These are phyloP conservation scores for Plodia interpunctella DNA, from an alignment of 1,140 invertebrate genomes.

Conservation along the genomic window DNA sequence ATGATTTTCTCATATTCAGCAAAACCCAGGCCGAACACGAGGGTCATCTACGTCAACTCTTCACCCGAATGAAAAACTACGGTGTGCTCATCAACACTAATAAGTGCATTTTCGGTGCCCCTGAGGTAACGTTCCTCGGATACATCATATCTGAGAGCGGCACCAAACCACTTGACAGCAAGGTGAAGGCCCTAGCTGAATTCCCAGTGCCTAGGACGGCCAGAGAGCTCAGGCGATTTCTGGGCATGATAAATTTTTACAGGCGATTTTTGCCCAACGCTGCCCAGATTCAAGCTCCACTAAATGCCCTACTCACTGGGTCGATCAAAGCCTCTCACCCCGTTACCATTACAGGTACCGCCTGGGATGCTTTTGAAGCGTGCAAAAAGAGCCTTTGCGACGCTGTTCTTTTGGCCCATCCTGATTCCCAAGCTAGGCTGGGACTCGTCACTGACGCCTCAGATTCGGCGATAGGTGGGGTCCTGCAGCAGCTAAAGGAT, in stretches of 20 bases:
- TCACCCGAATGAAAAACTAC: not conserved
- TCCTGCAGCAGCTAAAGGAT: no score
- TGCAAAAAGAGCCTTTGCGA: no score
- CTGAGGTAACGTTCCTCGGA: constrained; percentile 5
- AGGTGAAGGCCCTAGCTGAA: constrained; percentile 2
- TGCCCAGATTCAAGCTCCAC: no score
- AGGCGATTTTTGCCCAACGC: no score
- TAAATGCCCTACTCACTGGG: no score
- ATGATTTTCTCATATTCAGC: constrained; percentile 1
- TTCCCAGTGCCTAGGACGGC: constrained; percentile 8
- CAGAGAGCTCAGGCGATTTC: constrained; percentile 2
- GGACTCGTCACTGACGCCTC: no score
- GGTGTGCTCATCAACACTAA: not conserved
- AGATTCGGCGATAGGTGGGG: no score
- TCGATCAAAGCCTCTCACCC: no score
- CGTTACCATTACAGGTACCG: no score
- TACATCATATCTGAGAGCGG: not conserved
- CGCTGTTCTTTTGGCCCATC: no score
- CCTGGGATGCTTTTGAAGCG: no score
- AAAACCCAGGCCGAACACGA: not conserved
- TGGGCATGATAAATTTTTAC: constrained; percentile 11
- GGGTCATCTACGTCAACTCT: not conserved
- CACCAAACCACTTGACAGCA: constrained; percentile 3
- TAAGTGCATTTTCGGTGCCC: not conserved
- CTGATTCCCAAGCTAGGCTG: no score